Evolutionary conservation across 2,888 invertebrate species (phyloP).

Genomic region (Calliphora vomitoria): DNA sequence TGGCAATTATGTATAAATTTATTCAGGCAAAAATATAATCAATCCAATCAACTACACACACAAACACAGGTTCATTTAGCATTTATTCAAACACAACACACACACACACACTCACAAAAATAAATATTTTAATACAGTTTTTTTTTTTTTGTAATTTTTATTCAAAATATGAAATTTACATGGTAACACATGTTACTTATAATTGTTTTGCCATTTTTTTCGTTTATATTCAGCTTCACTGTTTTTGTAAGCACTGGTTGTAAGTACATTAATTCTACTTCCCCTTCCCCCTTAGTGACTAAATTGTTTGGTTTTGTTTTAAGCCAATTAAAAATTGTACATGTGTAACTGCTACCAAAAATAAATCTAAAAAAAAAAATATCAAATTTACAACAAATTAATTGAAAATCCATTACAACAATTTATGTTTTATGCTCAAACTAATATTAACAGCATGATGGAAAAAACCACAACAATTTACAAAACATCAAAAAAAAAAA

Average conservation of each 20-base stretch:
- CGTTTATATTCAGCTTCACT: background rate
- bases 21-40: constrained; percentile 81
- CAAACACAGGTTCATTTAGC: constrained; percentile 40
- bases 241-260: background rate
- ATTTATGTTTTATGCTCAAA: constrained; percentile 41
- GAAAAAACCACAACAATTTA: constrained; percentile 64
- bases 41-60: constrained; percentile 77
- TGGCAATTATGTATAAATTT: constrained; percentile 83
- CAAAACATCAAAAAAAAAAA: constrained; percentile 44
- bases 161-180: constrained; percentile 57
- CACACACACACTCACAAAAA: constrained; percentile 7
- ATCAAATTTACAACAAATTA: constrained; percentile 38
- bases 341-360: constrained; percentile 29
- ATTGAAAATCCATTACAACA: constrained; percentile 65
- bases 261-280: constrained; percentile 6
- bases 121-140: constrained; percentile 39
- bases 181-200: constrained; percentile 59
- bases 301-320: constrained; percentile 47
- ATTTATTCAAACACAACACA: constrained; percentile 7
- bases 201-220: constrained; percentile 58
- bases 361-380: constrained; percentile 18
- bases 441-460: constrained; percentile 59
- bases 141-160: constrained; percentile 23
- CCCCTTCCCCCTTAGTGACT: background rate
- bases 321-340: constrained; percentile 52